Base-by-base conservation (phyloP, 2,113 vertebrate species). In the Empidonax alnorum region DNA sequence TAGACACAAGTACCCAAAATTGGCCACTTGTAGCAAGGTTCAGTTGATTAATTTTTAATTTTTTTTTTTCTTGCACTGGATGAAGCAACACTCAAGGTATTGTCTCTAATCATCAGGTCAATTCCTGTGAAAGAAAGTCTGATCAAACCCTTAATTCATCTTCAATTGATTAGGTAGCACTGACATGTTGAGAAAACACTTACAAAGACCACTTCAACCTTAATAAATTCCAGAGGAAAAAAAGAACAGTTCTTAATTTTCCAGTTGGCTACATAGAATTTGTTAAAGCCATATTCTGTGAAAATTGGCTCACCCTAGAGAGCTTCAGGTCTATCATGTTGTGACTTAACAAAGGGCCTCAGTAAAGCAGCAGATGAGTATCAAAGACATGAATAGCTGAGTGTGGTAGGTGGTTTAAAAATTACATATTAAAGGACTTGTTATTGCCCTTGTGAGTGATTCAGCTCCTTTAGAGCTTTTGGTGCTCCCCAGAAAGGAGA, bases 201-300 rank as follows among this genome's bases (percentile, higher is more conserved):
- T 96, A 24, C 7, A 86, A 93, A 93, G 83, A 37, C 68, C 68
- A 78, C 77, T 96, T 95, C 96, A 96, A 53, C 74, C 61, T 91
- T 92, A 94, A 95, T 94, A 91, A 96, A 95, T 91, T 58, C 30
- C 44, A 69, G 61, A 46, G 50, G 58, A 49, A 74, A 68, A 81
- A 79, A 83, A 62, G 71, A 69, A 69, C 71, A 89, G 78, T 78
- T 95, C 93, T 96, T 96, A 97, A 96, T 96, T 97, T 97, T 97
- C 95, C 93, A 95, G 83, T 89, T 95, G 96, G 81, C 83, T 96
- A 90, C 61, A 9, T 96, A 58, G 78, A 81, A 93, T 94, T 97
- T 95, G 90, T 96, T 96, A 90, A 93, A 97, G 81, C 72, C 39
- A 68, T 73, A 37, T 84, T 91, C 93, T 93, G 71, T 88, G 88